Base-by-base conservation (phyloP, 1,140 invertebrate genomes). In the Neodiprion virginianus region DNA sequence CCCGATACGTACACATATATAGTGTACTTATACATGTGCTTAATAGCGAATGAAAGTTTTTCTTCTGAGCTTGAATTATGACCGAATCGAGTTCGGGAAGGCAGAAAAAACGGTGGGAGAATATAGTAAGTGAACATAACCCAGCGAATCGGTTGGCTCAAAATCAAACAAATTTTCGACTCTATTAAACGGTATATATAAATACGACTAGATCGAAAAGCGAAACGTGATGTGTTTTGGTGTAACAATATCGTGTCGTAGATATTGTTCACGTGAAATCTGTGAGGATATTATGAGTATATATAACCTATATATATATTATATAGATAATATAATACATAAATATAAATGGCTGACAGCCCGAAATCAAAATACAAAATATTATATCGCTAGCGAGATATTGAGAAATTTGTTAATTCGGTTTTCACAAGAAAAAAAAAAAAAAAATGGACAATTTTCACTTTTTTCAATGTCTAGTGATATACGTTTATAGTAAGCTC, bases 281-380 rank as follows among this genome's bases (percentile, higher is more conserved):
- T 5, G 28, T 40, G 5, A 5, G 72, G 17, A 48, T 50, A 71
- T 48, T 17, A 40, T 40, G 53, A 72, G 67, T 72, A 14, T 67
- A 74, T 76, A 71, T 48, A 70, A 70, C 28, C 28, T 40, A 40
- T 40, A 21, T 21, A 21, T 21, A 21, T 0, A 21, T 21, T 17
- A 21, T 21, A 21, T 69, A 74, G 72, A 75, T 21, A 21, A 21
- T 1, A 21, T 21, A 21, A 40, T 40, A 40, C 28, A 40, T 40
- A 71, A 71, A 66, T 66, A 49, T 50, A 78, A 76, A 83, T 79
- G 79, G 80, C 82, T 82, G 76, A 80, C 75, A 79, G 79, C 77
- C 80, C 74, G 78, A 81, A 84, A 83, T 83, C 77, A 83, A 84
- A 84, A 83, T 77, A 76, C 75, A 76, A 82, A 76, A 77, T 79